Conservation (phyloP, 2,797 vertebrate genomes). For the Xiphorhynchus erythropygius region DNA sequence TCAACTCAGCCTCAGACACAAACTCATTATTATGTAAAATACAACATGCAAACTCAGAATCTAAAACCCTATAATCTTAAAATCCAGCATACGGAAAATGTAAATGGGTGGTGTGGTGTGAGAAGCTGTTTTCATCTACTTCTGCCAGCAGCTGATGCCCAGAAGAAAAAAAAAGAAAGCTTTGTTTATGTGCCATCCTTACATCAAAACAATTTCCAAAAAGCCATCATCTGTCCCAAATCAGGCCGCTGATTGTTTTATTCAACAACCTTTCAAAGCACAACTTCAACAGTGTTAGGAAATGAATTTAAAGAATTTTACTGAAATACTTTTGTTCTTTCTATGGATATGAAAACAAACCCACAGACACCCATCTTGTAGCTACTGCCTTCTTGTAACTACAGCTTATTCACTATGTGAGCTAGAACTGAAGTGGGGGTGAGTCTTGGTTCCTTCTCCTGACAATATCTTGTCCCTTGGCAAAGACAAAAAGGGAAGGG, state of each 20-base stretch:
- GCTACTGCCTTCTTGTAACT: background rate
- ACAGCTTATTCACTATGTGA: background rate
- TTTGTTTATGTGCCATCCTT: background rate
- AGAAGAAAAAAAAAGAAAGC: background rate
- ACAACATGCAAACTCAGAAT: slow-evolving; percentile 71
- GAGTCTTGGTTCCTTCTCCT: background rate
- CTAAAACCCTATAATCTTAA: slow-evolving; percentile 77
- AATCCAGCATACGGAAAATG: slow-evolving; percentile 70
- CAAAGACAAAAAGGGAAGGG: background rate
- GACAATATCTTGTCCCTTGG: rapidly evolving
- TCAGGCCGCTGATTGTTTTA: background rate
- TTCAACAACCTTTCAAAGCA: slow-evolving; percentile 5
- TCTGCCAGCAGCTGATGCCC: slow-evolving; percentile 40
- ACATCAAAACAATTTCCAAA: slow-evolving; percentile 1
- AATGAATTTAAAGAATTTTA: background rate
- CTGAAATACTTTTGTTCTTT: background rate
- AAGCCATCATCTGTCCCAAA: background rate
- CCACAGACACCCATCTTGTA: background rate
- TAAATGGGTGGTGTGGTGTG: slow-evolving; percentile 15
- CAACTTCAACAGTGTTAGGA: background rate
- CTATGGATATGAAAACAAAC: background rate
- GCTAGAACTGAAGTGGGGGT: background rate
- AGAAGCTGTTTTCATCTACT: slow-evolving; percentile 63
- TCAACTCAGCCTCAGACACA: slow-evolving; percentile 51
- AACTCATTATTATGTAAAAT: slow-evolving; percentile 74